These are phyloP conservation scores for Gavia stellata DNA, from an alignment of 2,113 vertebrate genomes.

Conservation along the genomic window DNA sequence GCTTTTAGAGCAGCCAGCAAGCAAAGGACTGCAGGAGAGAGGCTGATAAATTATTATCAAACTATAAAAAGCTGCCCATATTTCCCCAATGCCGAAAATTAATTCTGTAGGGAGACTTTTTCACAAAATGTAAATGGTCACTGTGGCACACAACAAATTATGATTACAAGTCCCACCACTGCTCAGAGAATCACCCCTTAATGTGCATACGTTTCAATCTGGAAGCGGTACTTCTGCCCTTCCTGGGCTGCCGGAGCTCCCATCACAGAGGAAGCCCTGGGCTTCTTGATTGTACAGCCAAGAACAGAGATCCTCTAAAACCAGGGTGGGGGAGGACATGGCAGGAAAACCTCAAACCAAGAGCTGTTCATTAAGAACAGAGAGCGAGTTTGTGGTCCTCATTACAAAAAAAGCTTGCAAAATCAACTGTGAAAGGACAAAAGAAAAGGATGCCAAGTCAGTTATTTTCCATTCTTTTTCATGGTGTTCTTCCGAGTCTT, in stretches of 20 bases:
- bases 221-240: neutral
- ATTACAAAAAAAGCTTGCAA: neutral
- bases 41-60: slow-evolving; percentile 69
- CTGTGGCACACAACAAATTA: slow-evolving; percentile 9
- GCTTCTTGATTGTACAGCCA: neutral
- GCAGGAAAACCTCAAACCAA: neutral
- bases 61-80: slow-evolving; percentile 56
- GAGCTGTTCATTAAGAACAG: neutral
- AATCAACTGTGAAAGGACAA: neutral
- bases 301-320: neutral
- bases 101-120: slow-evolving; percentile 45
- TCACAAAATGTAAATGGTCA: slow-evolving; percentile 44
- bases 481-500: neutral
- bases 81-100: slow-evolving; percentile 41
- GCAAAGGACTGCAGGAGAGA: slow-evolving; percentile 59
- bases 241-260: neutral
- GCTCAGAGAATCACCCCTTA: neutral
- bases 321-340: neutral
- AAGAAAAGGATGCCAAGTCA: neutral
- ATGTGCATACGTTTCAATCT: neutral
- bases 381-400: neutral
- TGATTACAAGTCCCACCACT: neutral
- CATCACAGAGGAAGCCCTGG: neutral
- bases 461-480: neutral
- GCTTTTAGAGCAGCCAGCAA: slow-evolving; percentile 67